Evolutionary conservation across 2,888 invertebrate species (phyloP), one percentile per base, ranked within the genome.

Genomic region (Rosalia funebris): DNA sequence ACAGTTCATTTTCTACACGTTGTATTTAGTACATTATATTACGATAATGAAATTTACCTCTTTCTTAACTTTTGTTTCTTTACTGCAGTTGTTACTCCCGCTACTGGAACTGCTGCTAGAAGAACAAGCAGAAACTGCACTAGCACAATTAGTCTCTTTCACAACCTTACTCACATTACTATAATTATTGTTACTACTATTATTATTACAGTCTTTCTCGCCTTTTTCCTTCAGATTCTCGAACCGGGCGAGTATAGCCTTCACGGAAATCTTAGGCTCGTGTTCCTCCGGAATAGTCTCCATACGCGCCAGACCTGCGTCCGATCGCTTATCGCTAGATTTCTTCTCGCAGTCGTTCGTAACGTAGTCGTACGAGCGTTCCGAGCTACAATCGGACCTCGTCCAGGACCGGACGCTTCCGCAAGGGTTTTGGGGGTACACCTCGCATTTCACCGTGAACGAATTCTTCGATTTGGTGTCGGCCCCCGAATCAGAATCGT

Each of bases 211-310:
- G 50, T 56, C 65, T 12, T 63, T 66, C 34, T 57, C 60, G 16
- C 60, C 50, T 72, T 84, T 85, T 71, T 76, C 80, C 41, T 79
- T 76, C 42, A 82, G 72, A 70, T 82, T 81, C 81, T 92, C 93
- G 81, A 93, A 93, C 66, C 92, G 85, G 54, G 91, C 91, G 71
- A 92, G 84, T 70, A 93, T 92, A 77, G 91, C 92, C 77, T 90
- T 89, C 66, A 92, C 92, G 65, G 92, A 92, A 74, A 92, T 87
- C 83, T 93, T 92, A n/a, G 89, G 89, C 77, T 92, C 92, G 31
- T 87, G 86, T 75, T 92, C 92, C 79, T 92, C 92, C 59, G 90
- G 86, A 65, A 92, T 92, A 47, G 92, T 92, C 81, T 91, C 92
- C 92, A 92, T 92, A 79, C 87, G 74, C 0, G 60, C 62, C 55